Percentiles rank a stretch among this genome's conserved stretches.
These are phyloP conservation scores for Tamias sibiricus DNA, from an alignment of 2,113 vertebrate species.

Conservation along the genomic window DNA sequence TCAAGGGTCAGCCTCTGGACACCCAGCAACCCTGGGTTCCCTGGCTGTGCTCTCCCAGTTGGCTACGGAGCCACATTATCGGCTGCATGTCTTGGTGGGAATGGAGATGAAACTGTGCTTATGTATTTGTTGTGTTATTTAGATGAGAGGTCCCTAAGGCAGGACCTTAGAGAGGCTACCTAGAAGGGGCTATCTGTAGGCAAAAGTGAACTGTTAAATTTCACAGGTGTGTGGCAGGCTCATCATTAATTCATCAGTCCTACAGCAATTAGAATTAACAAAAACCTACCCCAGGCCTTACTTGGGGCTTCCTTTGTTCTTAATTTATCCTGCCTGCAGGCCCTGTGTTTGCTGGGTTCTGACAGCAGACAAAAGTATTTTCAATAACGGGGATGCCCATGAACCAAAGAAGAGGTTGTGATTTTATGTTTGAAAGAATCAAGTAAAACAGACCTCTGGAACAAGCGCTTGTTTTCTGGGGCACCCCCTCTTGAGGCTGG, in stretches of 20 bases:
- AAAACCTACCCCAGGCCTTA: not conserved
- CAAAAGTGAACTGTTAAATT: not conserved
- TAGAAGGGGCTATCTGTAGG: not conserved
- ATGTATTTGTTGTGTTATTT: not conserved
- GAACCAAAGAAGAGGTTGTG: not conserved
- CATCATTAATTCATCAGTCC: not conserved
- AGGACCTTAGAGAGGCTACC: not conserved
- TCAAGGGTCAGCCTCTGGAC: not conserved
- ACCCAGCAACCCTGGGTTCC: not conserved
- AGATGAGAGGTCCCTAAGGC: not conserved
- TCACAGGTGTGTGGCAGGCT: not conserved
- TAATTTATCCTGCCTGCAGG: not conserved
- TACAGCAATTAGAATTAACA: not conserved
- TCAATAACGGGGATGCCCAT: not conserved
- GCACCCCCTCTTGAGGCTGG: not conserved
- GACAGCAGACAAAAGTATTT: not conserved
- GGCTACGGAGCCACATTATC: not conserved
- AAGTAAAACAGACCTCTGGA: not conserved
- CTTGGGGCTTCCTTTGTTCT: not conserved
- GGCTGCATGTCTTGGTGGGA: not conserved
- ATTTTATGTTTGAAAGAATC: not conserved
- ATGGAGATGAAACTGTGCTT: not conserved
- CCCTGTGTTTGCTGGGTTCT: not conserved
- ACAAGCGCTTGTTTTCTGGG: not conserved
- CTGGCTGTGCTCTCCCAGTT: not conserved